A percentile compares a stretch with the other conserved stretches of the same genome.
These are phyloP conservation scores for Thamnaconus septentrionalis DNA, from an alignment of 2,113 vertebrate genomes.

Conservation along the genomic window DNA sequence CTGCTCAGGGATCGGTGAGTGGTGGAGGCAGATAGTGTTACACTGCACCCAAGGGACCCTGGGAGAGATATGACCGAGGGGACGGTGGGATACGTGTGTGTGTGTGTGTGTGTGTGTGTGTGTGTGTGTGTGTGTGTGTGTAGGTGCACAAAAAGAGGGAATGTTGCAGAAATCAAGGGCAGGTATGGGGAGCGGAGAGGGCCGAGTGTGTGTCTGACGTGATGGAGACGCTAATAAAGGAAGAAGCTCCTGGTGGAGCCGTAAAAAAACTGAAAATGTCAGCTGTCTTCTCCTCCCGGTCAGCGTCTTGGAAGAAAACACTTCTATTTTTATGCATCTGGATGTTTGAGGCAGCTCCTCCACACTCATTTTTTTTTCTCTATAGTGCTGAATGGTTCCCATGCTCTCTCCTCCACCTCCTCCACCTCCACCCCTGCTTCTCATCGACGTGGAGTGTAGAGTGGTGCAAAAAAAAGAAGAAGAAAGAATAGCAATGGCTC, in stretches of 20 bases:
- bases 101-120: background rate
- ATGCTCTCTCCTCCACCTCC: constrained; percentile 53
- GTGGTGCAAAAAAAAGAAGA: constrained; percentile 45
- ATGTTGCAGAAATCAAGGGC: constrained; percentile 13
- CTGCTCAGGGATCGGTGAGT: constrained; percentile 56
- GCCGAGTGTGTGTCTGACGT: constrained; percentile 2
- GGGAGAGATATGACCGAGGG: constrained; percentile 57
- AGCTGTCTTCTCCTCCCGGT: too few species aligned
- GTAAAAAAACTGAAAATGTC: constrained; percentile 9
- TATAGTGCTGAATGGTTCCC: constrained; percentile 39
- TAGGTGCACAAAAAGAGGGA: background rate
- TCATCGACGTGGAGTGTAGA: constrained; percentile 37
- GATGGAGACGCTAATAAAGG: background rate
- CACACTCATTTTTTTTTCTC: background rate
- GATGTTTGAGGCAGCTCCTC: background rate
- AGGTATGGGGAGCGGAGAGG: constrained; percentile 9
- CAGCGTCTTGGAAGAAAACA: too few species aligned
- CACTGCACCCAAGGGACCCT: constrained; percentile 60
- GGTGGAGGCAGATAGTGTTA: constrained; percentile 65
- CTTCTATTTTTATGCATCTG: background rate
- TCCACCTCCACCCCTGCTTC: constrained; percentile 23
- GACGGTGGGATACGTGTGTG: constrained; percentile 16
- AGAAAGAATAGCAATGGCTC: constrained; percentile 47
- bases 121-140: constrained; percentile 17
- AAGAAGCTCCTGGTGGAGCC: background rate